These are phyloP conservation scores for Drosophila mulleri DNA, from an alignment of 2,888 invertebrate species.

Conservation along the genomic window DNA sequence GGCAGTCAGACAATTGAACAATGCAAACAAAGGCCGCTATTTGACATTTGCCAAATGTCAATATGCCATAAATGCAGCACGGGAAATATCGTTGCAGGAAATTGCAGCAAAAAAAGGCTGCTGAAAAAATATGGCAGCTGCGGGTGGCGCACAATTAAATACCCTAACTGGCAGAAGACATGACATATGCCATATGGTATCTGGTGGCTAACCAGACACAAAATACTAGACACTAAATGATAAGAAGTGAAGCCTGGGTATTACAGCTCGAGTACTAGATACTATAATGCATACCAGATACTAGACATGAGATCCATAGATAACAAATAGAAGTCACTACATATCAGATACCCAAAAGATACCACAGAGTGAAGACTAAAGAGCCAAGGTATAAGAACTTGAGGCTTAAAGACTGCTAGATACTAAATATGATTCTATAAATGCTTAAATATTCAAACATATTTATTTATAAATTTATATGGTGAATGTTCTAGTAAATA, in stretches of 20 bases:
- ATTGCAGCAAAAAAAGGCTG: constrained; percentile 9
- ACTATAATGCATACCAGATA: background rate
- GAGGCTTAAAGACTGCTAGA: background rate
- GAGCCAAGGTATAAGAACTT: background rate
- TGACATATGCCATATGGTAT: too few species aligned
- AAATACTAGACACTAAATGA: background rate
- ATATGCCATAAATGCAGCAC: constrained; percentile 57
- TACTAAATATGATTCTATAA: background rate
- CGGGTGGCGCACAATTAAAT: background rate
- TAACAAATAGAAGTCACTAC: background rate
- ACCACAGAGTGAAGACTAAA: background rate
- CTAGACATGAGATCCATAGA: background rate
- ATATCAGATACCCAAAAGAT: background rate
- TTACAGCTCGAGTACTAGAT: background rate
- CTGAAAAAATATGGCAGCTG: background rate
- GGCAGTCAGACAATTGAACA: constrained; percentile 27
- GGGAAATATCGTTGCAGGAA: constrained; percentile 21
- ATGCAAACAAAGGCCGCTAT: constrained; percentile 61
- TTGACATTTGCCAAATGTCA: constrained; percentile 80
- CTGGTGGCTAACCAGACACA: background rate
- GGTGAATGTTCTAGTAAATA: background rate
- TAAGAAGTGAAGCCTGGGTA: background rate
- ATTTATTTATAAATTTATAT: background rate
- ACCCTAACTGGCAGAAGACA: background rate
- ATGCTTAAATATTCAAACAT: background rate